Conservation (phyloP, 2,797 vertebrate genomes). For the Tachyglossus aculeatus region DNA sequence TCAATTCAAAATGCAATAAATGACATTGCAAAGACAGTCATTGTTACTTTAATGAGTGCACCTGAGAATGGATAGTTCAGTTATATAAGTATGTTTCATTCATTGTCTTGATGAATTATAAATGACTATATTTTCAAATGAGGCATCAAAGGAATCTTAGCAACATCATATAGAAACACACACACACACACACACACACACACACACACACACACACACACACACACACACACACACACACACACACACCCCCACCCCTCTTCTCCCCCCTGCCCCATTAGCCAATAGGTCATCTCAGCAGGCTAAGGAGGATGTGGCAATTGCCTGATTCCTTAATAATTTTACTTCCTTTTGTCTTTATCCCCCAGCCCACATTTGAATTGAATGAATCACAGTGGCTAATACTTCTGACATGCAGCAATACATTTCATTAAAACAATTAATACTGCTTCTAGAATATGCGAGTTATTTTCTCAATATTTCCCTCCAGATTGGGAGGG, state of each 20-base stretch:
- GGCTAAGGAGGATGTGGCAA: neutral
- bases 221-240: neutral
- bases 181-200: neutral
- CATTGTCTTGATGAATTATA: conserved; percentile 60
- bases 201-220: neutral
- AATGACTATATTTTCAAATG: conserved; percentile 20
- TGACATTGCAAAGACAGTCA: conserved; percentile 33
- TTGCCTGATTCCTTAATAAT: neutral
- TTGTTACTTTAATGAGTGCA: conserved; percentile 37
- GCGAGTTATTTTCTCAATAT: no score
- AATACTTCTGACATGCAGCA: no score
- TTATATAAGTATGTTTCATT: conserved; percentile 39
- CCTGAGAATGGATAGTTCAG: conserved; percentile 17
- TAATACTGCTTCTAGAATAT: no score
- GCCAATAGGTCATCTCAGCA: neutral
- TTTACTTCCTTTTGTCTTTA: no score
- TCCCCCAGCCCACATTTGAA: no score
- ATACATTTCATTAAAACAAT: no score
- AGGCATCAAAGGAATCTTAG: conserved; percentile 28
- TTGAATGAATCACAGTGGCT: no score
- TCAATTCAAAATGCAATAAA: neutral
- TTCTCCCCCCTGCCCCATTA: no score
- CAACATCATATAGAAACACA: conserved; percentile 31
- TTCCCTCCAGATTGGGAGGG: no score
- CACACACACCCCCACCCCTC: no score